Conservation (phyloP, 2,797 vertebrate genomes). For the Megalops cyprinoides region DNA sequence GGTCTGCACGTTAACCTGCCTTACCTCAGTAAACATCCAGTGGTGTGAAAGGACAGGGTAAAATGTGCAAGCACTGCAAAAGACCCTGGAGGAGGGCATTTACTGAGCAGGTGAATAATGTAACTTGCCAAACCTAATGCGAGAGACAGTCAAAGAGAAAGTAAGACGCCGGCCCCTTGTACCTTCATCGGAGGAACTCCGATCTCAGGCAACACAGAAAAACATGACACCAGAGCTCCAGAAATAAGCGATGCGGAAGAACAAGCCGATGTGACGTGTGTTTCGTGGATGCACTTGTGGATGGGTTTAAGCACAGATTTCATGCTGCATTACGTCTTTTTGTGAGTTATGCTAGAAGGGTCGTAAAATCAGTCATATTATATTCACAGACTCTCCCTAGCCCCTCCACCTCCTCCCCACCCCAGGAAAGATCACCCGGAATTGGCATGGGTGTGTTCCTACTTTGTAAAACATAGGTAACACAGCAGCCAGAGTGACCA, state of each 20-base stretch:
- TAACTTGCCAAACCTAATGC: background rate
- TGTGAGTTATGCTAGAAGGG: conserved; percentile 31
- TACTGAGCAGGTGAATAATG: background rate
- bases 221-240: background rate
- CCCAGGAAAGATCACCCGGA: background rate
- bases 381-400: too few relatives aligned
- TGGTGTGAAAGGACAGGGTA: background rate
- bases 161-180: background rate
- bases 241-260: background rate
- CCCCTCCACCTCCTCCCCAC: too few relatives aligned
- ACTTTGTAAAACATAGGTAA: background rate
- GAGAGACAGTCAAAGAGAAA: too few relatives aligned
- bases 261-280: background rate
- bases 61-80: background rate
- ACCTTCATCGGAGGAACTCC: background rate
- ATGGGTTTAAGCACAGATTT: conserved; percentile 69
- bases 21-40: conserved; percentile 2
- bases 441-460: background rate
- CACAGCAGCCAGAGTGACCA: background rate
- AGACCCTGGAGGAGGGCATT: background rate
- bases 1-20: background rate
- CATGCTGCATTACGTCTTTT: conserved; percentile 66
- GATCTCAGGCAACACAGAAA: background rate
- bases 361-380: background rate
- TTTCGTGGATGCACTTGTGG: conserved; percentile 54